Evolutionary conservation across 2,797 vertebrate species (phyloP).

Genomic region (Coregonus sp.): DNA sequence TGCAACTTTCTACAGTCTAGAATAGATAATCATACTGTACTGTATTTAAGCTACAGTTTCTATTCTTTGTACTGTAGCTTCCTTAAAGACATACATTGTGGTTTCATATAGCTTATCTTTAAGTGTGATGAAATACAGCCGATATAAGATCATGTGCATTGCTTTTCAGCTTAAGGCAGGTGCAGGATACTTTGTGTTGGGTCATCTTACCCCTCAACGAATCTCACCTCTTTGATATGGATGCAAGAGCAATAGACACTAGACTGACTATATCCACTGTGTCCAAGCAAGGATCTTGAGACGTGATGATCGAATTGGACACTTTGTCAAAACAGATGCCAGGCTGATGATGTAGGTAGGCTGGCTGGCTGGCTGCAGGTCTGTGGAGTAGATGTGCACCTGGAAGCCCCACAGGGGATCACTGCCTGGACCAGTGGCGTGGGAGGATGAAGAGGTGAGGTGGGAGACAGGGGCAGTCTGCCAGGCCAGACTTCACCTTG

Average conservation of each 20-base stretch:
- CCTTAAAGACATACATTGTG: background rate
- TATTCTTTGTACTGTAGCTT: background rate
- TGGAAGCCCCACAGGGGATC: constrained; percentile 57
- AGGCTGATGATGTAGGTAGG: constrained; percentile 50
- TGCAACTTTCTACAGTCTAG: no score
- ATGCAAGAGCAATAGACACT: constrained; percentile 57
- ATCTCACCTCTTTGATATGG: constrained; percentile 72
- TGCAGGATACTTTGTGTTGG: constrained; percentile 19
- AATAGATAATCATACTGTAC: constrained; percentile 10
- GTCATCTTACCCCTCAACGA: constrained; percentile 71
- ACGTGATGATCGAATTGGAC: constrained; percentile 64
- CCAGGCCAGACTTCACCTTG: constrained; percentile 69
- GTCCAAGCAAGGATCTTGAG: constrained; percentile 53
- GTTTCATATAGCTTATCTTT: no score
- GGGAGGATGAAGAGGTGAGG: constrained; percentile 25
- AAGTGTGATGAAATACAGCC: background rate
- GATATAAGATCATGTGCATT: constrained; percentile 21
- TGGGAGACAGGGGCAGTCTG: constrained; percentile 52
- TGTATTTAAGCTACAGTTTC: background rate
- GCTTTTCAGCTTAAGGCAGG: constrained; percentile 29
- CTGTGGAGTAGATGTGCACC: constrained; percentile 50
- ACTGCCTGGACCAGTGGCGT: background rate
- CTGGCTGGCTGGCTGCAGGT: constrained; percentile 48
- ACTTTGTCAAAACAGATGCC: constrained; percentile 70
- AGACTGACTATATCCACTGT: constrained; percentile 22